Evolutionary conservation across 2,113 vertebrate species (phyloP).

Genomic region (Arenaria interpres): DNA sequence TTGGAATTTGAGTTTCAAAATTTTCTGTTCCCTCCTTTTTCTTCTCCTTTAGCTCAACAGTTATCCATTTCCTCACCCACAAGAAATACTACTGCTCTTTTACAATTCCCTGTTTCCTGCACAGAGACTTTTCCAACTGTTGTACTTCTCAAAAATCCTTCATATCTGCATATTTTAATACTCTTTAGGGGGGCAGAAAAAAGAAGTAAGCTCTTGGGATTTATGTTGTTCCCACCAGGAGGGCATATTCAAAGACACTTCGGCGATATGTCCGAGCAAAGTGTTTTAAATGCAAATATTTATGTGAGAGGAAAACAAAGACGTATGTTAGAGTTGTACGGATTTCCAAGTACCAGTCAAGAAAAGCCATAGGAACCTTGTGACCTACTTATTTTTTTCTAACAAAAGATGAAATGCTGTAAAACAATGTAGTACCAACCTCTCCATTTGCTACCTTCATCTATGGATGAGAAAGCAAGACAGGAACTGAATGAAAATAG

Average conservation of each 20-base stretch:
- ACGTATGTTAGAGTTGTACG: background rate
- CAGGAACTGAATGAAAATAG: background rate
- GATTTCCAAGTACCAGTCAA: background rate
- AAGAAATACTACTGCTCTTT: background rate
- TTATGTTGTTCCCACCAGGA: background rate
- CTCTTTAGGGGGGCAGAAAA: background rate
- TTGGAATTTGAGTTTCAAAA: background rate
- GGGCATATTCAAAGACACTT: background rate
- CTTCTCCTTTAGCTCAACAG: background rate
- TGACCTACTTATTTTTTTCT: background rate
- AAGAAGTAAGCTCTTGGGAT: accelerated
- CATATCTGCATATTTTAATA: background rate
- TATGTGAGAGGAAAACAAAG: background rate
- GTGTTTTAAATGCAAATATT: background rate
- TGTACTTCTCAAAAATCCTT: background rate
- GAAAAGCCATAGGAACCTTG: background rate
- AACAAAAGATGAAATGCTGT: background rate
- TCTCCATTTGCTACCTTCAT: background rate
- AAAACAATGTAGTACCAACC: background rate
- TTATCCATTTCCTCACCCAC: background rate
- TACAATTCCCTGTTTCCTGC: background rate
- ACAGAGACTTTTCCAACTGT: background rate
- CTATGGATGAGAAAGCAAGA: background rate
- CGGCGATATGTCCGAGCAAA: background rate
- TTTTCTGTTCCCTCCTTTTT: background rate